Evolutionary conservation across 2,113 vertebrate genomes (phyloP).

Genomic region (Oplegnathus fasciatus): DNA sequence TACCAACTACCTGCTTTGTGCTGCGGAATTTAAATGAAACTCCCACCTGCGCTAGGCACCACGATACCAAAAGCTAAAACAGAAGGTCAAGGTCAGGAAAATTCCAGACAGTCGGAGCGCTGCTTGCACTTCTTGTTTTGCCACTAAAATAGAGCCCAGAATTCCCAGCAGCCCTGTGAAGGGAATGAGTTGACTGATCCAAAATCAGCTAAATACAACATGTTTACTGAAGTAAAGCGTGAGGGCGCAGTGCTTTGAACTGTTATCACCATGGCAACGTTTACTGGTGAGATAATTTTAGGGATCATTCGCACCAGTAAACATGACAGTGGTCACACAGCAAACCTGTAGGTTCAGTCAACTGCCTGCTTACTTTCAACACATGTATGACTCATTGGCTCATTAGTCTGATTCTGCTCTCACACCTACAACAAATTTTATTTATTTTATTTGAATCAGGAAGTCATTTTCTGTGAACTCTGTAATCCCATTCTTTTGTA

Average conservation of each 20-base stretch:
- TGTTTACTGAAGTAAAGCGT: not conserved
- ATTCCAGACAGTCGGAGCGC: not conserved
- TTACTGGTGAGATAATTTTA: constrained; percentile 8
- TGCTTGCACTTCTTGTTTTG: not conserved
- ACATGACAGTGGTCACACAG: not conserved
- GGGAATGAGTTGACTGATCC: not conserved
- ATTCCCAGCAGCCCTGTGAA: not conserved
- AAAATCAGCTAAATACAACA: not conserved
- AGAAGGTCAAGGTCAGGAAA: not conserved
- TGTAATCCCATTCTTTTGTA: constrained; percentile 16
- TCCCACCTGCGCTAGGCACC: not conserved
- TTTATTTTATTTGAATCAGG: not conserved
- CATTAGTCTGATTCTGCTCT: not conserved
- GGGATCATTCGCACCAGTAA: constrained; percentile 21
- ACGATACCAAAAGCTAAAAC: not conserved
- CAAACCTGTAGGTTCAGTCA: not conserved
- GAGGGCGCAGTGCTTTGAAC: constrained; percentile 16
- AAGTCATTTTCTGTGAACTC: constrained; percentile 8
- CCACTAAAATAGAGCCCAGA: not conserved
- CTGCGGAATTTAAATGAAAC: not conserved
- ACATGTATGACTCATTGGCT: not conserved
- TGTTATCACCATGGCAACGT: not conserved
- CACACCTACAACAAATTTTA: not conserved
- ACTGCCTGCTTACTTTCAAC: not conserved
- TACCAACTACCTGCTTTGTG: not conserved